Percentiles rank a stretch among this genome's conserved stretches.
phyloP scores from a whole-genome alignment of 1,140 invertebrate species.

The Drosophila funebris region DNA sequence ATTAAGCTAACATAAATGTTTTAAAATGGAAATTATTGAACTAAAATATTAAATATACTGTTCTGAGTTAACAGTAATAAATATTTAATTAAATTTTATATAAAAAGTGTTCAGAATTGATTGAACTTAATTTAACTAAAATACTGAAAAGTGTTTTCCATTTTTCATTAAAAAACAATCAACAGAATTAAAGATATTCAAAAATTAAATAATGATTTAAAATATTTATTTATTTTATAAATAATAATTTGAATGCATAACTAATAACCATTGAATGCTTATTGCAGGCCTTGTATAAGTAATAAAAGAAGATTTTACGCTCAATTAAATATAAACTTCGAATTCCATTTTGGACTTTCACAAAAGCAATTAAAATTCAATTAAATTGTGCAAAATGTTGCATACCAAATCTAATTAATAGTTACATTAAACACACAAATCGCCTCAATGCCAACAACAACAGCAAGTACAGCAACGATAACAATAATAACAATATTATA shows the following conservation, averaged over 20 bases:
- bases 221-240: background rate
- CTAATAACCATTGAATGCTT: background rate
- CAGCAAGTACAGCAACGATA: background rate
- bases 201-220: background rate
- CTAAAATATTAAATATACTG: conserved; percentile 1
- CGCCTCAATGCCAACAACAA: conserved; percentile 2
- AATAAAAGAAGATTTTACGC: conserved; percentile 35
- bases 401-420: conserved; percentile 43
- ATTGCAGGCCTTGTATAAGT: background rate
- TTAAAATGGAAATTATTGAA: background rate
- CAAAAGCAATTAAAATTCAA: conserved; percentile 68
- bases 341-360: background rate
- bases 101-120: too few relatives aligned
- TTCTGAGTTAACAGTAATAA: background rate
- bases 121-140: too few relatives aligned
- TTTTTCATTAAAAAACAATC: too few relatives aligned
- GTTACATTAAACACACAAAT: conserved; percentile 15
- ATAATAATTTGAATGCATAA: background rate
- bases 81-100: background rate
- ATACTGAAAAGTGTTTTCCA: too few relatives aligned
- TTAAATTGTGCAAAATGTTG: conserved; percentile 52
- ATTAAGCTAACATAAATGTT: background rate
- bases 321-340: conserved; percentile 44
- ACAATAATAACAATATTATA: background rate
- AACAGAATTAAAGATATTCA: conserved; percentile 8